These are phyloP conservation scores for Anthoptus insignis DNA, from an alignment of 2,888 invertebrate genomes.

Conservation along the genomic window DNA sequence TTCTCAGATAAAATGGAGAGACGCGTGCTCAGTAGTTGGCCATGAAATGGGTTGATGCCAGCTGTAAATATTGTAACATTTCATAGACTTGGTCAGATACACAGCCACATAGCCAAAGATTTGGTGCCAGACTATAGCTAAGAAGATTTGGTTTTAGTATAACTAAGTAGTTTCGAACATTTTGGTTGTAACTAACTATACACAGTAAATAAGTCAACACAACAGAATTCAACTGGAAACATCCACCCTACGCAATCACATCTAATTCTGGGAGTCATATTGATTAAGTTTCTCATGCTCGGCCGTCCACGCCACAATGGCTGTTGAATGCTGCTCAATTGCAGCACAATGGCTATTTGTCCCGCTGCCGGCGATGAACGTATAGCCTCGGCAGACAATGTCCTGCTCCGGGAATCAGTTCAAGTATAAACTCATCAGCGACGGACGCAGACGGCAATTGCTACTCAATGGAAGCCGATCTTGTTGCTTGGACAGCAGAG, in stretches of 20 bases:
- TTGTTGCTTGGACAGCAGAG: conserved; percentile 35
- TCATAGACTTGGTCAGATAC: no score
- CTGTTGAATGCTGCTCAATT: conserved; percentile 55
- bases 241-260: background rate
- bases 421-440: conserved; percentile 37
- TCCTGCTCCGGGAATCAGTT: conserved; percentile 26
- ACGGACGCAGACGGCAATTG: no score
- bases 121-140: no score
- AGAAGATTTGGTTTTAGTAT: no score
- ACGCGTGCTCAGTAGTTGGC: no score
- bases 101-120: no score
- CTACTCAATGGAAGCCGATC: conserved; percentile 20
- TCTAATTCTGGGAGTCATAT: conserved; percentile 5
- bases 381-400: conserved; percentile 48
- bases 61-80: no score
- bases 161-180: no score
- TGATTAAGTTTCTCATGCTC: conserved; percentile 45
- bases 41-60: no score
- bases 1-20: no score
- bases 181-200: no score
- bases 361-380: conserved; percentile 51
- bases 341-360: conserved; percentile 51
- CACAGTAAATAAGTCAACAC: background rate
- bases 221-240: background rate
- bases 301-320: conserved; percentile 52